Conservation (phyloP, 64 coral and sea anemone genomes). For the Montipora sp. region DNA sequence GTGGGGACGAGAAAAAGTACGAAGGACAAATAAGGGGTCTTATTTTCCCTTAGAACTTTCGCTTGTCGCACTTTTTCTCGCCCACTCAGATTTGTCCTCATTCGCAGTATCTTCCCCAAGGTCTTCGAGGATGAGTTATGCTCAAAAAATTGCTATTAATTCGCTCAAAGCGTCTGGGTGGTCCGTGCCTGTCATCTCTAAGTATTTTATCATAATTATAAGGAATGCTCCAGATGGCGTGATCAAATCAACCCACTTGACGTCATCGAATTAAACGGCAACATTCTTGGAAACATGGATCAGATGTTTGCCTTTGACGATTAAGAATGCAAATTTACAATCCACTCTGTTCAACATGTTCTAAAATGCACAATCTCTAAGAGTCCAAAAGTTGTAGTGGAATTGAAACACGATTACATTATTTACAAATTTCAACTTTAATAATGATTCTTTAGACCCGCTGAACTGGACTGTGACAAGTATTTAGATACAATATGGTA, state of each 20-base stretch:
- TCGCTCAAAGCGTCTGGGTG: too few species aligned
- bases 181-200: too few species aligned
- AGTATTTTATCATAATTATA: neutral
- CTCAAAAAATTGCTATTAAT: too few species aligned
- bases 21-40: too few species aligned
- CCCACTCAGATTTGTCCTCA: too few species aligned
- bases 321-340: neutral
- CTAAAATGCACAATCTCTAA: neutral
- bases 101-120: too few species aligned
- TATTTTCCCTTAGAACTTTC: too few species aligned
- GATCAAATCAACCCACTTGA: neutral
- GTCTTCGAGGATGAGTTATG: too few species aligned
- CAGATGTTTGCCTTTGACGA: slow-evolving; percentile 9
- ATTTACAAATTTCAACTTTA: neutral
- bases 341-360: neutral
- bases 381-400: neutral
- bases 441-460: slow-evolving; percentile 1
- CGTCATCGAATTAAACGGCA: neutral
- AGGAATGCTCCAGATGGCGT: neutral
- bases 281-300: neutral
- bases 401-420: neutral
- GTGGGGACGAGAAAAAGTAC: too few species aligned
- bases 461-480: neutral
- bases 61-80: too few species aligned
- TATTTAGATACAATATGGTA: neutral